Evolutionary conservation across 2,888 invertebrate genomes (phyloP), one percentile per base, ranked within the genome.

Genomic region (Seira musarum): DNA sequence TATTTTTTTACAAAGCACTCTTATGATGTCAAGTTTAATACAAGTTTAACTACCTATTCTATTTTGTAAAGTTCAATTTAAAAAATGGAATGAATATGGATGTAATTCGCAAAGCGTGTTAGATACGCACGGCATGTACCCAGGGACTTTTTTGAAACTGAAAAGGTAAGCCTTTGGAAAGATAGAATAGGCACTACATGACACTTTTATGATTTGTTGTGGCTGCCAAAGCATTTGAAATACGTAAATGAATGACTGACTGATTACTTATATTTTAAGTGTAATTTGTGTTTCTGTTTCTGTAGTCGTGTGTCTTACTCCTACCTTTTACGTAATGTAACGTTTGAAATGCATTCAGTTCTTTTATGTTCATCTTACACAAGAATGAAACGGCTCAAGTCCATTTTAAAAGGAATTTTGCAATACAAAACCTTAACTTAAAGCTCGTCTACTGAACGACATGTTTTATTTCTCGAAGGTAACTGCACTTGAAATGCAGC

Each of bases 21-120:
- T 53, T 53, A n/a, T 30, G 30, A 17, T 53, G 53, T 53, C 53
- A 53, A 53, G 53, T 53, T 53, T 53, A 53, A 53, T 53, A 53
- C 53, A n/a, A 53, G 6, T 30, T 2, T 8, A 30, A 30, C 30
- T 30, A 30, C 30, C 30, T 30, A 30, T 30, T 30, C 8, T 30
- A 30, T 30, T 30, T 30, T 17, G 53, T 53, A 17, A 53, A 53
- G 3, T 15, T 17, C 53, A n/a, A 2, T 53, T 53, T 53, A 2
- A 3, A 53, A 17, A 53, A 13, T n/a, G 53, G 53, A 53, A 53
- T 53, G 30, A 30, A 30, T 30, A 30, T 30, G 30, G 30, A 30
- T 53, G 53, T 53, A 17, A 53, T 53, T 53, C 53, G 17, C 17
- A 53, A 17, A 53, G 53, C 53, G 3, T 53, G 53, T 53, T 53